Percentiles rank a stretch among this genome's conserved stretches.
Evolutionary conservation across 1,140 invertebrate genomes (phyloP).

Genomic region (Drosophila sechellia): DNA sequence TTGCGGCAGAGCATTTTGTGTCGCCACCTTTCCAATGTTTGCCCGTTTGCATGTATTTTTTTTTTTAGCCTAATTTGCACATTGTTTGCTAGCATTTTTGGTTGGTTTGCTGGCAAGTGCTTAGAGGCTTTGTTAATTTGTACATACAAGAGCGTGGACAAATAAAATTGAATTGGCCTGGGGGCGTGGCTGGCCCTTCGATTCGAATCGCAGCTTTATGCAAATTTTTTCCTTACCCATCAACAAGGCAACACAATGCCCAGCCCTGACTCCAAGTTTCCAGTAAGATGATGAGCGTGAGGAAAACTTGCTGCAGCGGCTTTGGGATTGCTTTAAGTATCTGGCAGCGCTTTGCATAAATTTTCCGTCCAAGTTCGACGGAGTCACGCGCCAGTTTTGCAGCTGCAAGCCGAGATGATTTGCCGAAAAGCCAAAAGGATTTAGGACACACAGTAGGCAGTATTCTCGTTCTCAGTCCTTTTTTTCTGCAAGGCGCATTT

Average conservation of each 20-base stretch:
- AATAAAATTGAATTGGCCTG: constrained; percentile 20
- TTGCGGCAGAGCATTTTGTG: constrained; percentile 17
- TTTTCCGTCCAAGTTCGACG: constrained; percentile 65
- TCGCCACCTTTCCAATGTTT: constrained; percentile 16
- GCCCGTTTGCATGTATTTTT: constrained; percentile 6
- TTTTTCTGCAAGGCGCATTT: constrained; percentile 42
- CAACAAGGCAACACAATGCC: constrained; percentile 21
- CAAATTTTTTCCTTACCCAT: constrained; percentile 35
- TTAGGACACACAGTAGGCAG: constrained; percentile 70
- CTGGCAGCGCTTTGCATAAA: constrained; percentile 79
- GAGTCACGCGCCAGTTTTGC: constrained; percentile 73
- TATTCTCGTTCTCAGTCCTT: constrained; percentile 5
- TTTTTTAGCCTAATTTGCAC: constrained; percentile 44
- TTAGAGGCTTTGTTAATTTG: constrained; percentile 42
- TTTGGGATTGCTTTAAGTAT: constrained; percentile 77
- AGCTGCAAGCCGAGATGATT: constrained; percentile 69
- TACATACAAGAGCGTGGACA: constrained; percentile 19
- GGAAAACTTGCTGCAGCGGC: constrained; percentile 54
- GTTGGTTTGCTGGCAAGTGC: constrained; percentile 26
- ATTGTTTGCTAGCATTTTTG: constrained; percentile 44
- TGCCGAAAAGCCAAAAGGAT: constrained; percentile 78
- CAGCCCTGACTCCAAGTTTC: constrained; percentile 29
- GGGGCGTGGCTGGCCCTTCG: constrained; percentile 7
- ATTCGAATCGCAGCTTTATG: constrained; percentile 21
- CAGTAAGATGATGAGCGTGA: neutral